A percentile compares a stretch with the other conserved stretches of the same genome.
Conservation (phyloP, 2,888 invertebrate species). For the Lasioglossum pauxillum region DNA sequence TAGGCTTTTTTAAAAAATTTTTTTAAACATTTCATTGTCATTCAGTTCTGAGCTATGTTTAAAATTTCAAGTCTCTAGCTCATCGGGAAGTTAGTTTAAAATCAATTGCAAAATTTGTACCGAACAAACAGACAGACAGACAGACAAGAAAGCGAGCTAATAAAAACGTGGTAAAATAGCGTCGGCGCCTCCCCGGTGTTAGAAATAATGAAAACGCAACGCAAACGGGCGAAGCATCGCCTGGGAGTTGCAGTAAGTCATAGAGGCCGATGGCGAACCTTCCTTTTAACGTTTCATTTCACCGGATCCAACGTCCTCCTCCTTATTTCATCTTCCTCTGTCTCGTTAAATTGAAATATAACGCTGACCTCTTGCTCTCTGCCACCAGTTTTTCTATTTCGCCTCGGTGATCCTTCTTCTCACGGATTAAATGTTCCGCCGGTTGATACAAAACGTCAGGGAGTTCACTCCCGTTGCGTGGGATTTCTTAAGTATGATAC, state of each 20-base stretch:
- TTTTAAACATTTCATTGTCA: no score
- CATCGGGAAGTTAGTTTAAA: no score
- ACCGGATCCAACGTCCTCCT: slow-evolving; percentile 27
- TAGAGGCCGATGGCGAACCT: slow-evolving; percentile 1
- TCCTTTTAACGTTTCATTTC: slow-evolving; percentile 45
- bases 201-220: slow-evolving; percentile 3
- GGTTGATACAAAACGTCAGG: not conserved
- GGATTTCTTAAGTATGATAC: not conserved
- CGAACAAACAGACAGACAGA: no score
- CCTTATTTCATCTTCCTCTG: slow-evolving; percentile 45
- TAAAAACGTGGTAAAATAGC: no score
- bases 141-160: no score
- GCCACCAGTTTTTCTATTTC: slow-evolving; percentile 28
- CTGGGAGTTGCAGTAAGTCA: slow-evolving; percentile 38
- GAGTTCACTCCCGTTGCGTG: not conserved
- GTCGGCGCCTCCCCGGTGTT: not conserved
- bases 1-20: no score
- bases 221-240: slow-evolving; percentile 2
- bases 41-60: no score
- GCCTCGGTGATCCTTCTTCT: slow-evolving; percentile 8
- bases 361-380: slow-evolving; percentile 16
- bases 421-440: slow-evolving; percentile 7
- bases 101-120: no score
- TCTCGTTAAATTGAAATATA: slow-evolving; percentile 51
- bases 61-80: no score